These are phyloP conservation scores for Microctenopoma stevenorrisi DNA, from an alignment of 2,797 vertebrate species.

Conservation along the genomic window DNA sequence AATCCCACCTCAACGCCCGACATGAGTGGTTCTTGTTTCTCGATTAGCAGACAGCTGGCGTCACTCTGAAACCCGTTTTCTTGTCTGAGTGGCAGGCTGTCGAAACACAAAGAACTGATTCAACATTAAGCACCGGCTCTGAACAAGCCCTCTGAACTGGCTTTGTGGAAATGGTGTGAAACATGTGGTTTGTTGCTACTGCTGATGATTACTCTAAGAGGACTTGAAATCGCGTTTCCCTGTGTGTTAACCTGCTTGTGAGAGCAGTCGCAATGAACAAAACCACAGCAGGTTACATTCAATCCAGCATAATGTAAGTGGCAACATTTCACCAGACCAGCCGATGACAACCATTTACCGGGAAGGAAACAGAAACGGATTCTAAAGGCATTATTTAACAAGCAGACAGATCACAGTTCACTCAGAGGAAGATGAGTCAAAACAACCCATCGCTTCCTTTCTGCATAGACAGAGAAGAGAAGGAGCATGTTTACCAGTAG, in stretches of 20 bases:
- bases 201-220: too few species aligned
- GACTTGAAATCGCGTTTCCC: too few species aligned
- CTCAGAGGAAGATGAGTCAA: constrained; percentile 29
- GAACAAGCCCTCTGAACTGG: too few species aligned
- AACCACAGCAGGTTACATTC: not conserved
- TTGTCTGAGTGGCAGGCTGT: too few species aligned
- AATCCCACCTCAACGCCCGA: too few species aligned
- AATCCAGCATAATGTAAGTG: not conserved
- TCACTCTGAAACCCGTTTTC: too few species aligned
- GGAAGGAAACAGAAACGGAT: constrained; percentile 23
- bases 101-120: too few species aligned
- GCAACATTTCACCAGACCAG: constrained; percentile 6
- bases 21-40: too few species aligned
- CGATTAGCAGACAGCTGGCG: too few species aligned
- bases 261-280: not conserved
- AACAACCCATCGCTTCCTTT: constrained; percentile 40
- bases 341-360: constrained; percentile 17
- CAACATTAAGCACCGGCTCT: too few species aligned
- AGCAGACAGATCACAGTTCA: constrained; percentile 19
- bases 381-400: constrained; percentile 31
- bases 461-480: not conserved
- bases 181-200: too few species aligned
- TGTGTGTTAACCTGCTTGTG: not conserved
- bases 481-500: constrained; percentile 30
- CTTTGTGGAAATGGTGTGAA: too few species aligned